Conservation (phyloP, 2,113 vertebrate species). For the Bos javanicus region DNA sequence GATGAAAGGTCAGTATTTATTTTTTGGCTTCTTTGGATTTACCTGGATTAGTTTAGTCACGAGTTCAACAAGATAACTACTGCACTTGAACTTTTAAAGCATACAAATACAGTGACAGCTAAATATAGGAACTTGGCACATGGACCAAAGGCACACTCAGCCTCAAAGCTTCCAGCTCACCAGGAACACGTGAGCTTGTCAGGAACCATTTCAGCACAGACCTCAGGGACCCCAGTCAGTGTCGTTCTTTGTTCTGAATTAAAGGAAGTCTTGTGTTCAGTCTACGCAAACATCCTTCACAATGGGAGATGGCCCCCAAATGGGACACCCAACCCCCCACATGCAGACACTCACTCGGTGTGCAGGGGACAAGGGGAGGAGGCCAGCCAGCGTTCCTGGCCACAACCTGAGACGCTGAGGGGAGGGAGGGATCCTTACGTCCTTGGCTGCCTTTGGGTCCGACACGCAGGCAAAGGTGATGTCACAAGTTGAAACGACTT, state of each 20-base stretch:
- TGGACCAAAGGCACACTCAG: neutral
- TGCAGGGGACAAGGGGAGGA: constrained; percentile 46
- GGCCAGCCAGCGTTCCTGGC: constrained; percentile 39
- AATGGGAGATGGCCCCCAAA: neutral
- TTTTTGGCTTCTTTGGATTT: constrained; percentile 1
- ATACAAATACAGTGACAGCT: neutral
- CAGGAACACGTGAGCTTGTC: neutral
- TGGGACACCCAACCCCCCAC: neutral
- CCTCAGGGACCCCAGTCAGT: neutral
- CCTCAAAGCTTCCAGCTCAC: neutral
- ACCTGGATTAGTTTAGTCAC: neutral
- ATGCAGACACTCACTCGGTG: constrained; percentile 46
- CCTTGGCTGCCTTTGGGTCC: constrained; percentile 97
- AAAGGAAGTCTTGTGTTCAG: constrained; percentile 11
- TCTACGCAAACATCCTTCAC: neutral
- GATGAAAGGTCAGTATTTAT: neutral
- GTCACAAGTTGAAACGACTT: constrained; percentile 98
- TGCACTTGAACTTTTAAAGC: neutral
- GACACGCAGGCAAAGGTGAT: constrained; percentile 99
- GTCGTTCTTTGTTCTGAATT: neutral
- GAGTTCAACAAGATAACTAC: neutral
- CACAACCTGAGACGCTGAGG: neutral
- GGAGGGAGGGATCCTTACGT: constrained; percentile 87
- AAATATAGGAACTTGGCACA: neutral
- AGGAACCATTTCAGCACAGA: neutral